These are phyloP conservation scores for Hippolais icterina DNA, from an alignment of 2,113 vertebrate species.

Conservation along the genomic window DNA sequence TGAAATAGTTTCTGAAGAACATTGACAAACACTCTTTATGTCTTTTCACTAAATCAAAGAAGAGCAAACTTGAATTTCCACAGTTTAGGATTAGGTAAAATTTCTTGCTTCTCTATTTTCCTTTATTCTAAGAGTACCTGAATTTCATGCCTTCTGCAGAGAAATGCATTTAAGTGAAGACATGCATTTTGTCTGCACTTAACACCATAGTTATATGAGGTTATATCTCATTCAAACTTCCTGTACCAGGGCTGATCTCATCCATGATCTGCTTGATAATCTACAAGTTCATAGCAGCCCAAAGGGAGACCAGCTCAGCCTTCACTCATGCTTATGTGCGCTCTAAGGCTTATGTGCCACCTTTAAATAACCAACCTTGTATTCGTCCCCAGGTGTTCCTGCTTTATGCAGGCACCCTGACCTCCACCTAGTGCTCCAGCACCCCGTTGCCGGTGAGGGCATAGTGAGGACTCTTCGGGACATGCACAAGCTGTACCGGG, in stretches of 20 bases:
- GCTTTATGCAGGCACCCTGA: background rate
- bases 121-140: background rate
- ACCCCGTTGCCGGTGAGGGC: background rate
- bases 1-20: background rate
- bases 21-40: background rate
- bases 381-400: background rate
- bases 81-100: background rate
- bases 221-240: background rate
- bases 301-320: background rate
- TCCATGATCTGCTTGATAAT: background rate
- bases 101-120: background rate
- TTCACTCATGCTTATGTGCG: background rate
- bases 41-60: background rate
- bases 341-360: background rate
- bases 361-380: background rate
- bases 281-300: background rate
- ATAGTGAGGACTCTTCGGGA: accelerated
- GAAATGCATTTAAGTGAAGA: background rate
- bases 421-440: background rate
- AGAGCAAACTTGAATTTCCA: background rate
- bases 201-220: background rate
- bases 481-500: accelerated
- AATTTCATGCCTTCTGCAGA: background rate
- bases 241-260: background rate
- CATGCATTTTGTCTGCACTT: background rate